Conservation (phyloP, 2,888 invertebrate species). For the Aethes cnicana region DNA sequence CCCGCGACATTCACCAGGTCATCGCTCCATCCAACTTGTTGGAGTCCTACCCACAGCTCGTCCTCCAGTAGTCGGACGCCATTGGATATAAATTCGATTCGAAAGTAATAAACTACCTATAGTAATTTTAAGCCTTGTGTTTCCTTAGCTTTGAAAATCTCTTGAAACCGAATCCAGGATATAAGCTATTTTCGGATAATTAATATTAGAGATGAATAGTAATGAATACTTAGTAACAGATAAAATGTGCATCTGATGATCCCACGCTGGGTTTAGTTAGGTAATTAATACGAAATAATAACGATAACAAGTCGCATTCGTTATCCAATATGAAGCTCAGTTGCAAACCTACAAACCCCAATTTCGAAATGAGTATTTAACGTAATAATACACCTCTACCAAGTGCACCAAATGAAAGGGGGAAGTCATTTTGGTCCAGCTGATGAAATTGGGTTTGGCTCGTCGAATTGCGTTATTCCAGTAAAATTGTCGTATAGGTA, state of each 20-base stretch:
- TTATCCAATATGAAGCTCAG: slow-evolving; percentile 37
- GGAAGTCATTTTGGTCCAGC: slow-evolving; percentile 17
- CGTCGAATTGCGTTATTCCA: slow-evolving; percentile 10
- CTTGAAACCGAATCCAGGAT: no score
- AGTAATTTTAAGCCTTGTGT: no score
- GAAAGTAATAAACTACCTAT: no score
- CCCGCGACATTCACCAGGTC: no score
- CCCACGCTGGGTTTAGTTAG: slow-evolving; percentile 11
- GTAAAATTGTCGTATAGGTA: not conserved
- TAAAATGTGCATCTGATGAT: not conserved
- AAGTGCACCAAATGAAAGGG: slow-evolving; percentile 9
- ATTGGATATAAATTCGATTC: no score
- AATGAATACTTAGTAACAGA: no score
- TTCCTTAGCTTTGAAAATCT: no score
- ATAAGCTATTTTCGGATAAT: not conserved
- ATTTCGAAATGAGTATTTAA: slow-evolving; percentile 39
- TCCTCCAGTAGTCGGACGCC: no score
- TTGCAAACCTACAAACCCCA: slow-evolving; percentile 50
- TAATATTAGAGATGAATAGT: no score
- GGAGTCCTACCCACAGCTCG: no score
- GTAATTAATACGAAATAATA: slow-evolving; percentile 18
- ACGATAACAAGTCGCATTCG: slow-evolving; percentile 23
- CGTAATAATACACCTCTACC: slow-evolving; percentile 32
- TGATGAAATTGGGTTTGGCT: slow-evolving; percentile 10
- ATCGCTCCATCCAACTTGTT: no score